Conservation (phyloP, 2,113 vertebrate genomes). For the Microcebus griseorufus region DNA sequence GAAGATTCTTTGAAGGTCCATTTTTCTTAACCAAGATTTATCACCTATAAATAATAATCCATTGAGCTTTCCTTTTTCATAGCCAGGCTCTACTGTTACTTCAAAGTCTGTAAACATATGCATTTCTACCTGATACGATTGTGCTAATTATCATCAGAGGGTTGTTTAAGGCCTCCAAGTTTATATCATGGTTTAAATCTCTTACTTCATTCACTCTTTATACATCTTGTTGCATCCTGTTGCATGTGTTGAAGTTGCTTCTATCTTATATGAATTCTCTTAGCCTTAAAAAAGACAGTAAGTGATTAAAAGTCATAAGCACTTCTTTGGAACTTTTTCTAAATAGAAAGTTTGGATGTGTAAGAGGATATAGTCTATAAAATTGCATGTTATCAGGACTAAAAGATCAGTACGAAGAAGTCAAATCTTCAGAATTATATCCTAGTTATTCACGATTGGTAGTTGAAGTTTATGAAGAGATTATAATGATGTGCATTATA, state of each 20-base stretch:
- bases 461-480: conserved; percentile 27
- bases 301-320: neutral
- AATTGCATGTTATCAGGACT: neutral
- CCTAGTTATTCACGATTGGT: neutral
- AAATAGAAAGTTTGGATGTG: neutral
- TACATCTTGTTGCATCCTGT: neutral
- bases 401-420: neutral
- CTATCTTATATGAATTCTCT: neutral
- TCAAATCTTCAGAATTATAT: neutral
- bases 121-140: neutral
- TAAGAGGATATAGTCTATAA: neutral
- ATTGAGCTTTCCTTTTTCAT: neutral
- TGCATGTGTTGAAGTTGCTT: neutral
- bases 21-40: neutral
- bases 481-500: neutral
- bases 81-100: neutral
- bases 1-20: neutral
- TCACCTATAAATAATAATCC: neutral
- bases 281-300: neutral
- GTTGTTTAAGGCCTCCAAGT: neutral
- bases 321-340: neutral
- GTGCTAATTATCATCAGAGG: neutral
- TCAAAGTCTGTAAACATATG: neutral
- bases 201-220: neutral
- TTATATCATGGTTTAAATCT: neutral